Evolutionary conservation across 2,113 vertebrate genomes (phyloP), one percentile per base, ranked within the genome.

Genomic region (Odontophorus gujanensis): DNA sequence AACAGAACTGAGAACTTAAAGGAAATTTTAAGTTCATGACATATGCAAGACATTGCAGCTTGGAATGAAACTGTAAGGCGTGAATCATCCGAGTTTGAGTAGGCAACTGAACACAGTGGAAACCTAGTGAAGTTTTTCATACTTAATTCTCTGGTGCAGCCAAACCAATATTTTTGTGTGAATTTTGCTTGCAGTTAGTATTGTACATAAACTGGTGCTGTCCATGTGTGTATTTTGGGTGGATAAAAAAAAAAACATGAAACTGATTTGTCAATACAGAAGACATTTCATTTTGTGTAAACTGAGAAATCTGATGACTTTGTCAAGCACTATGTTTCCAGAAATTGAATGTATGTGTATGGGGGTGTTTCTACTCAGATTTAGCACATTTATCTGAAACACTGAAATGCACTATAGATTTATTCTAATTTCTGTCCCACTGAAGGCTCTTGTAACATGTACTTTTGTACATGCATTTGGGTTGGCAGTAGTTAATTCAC

Each of bases 111-210:
- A n/a, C 21, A 20, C 67, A 73, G 25, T 34, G 57, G 74, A 85
- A 69, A 72, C 59, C 21, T 75, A 51, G 74, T 24, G 30, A 68
- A 43, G 32, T 63, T 74, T 82, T 77, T 79, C 87, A 20, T 21
- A 6, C 83, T 90, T 83, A 87, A 59, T 66, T 34, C n/a, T 75
- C 34, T 45, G 47, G 26, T 26, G 14, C 53, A 85, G 25, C 55
- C 55, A 28, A 85, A 83, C 32, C 71, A 81, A 85, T 91, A 69
- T 62, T 85, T 68, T 74, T 86, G 34, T 90, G n/a, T 76, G 71
- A 85, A 4, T 92, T 26, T 34, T 85, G 53, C 48, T 83, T 32
- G 28, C 43, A 77, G 25, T 69, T 50, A 66, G 21, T 83, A 32
- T 47, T 34, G 36, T 66, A 72, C 26, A 32, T 58, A 53, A 57